Conservation (phyloP, 2,888 invertebrate genomes). For the Temnothorax unifasciatus region DNA sequence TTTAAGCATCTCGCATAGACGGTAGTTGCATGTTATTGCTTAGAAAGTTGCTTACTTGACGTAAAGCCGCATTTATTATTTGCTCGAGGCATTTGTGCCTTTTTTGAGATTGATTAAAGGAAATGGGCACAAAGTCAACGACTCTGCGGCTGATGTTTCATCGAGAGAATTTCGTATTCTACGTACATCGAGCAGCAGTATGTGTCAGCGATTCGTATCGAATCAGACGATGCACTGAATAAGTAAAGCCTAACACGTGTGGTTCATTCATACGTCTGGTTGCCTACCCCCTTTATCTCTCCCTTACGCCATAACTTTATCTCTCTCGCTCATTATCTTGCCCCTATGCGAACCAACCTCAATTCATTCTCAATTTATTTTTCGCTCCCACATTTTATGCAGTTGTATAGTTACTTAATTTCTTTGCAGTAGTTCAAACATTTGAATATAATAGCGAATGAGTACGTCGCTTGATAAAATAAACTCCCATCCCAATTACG, state of each 20-base stretch:
- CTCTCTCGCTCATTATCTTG: slow-evolving; percentile 67
- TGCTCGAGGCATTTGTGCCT: neutral
- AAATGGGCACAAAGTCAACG: slow-evolving; percentile 34
- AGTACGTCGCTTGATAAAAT: neutral
- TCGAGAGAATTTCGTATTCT: slow-evolving; percentile 52
- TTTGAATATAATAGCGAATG: neutral
- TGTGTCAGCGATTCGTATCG: slow-evolving; percentile 68
- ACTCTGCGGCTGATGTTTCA: slow-evolving; percentile 39
- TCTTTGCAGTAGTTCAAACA: neutral
- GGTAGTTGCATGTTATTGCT: slow-evolving; percentile 4
- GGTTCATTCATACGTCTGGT: slow-evolving; percentile 77
- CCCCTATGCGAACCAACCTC: slow-evolving; percentile 62
- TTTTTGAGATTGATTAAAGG: slow-evolving; percentile 22
- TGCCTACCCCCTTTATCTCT: slow-evolving; percentile 24
- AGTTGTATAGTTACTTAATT: neutral
- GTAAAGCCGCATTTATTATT: neutral
- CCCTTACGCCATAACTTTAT: slow-evolving; percentile 58
- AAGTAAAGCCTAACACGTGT: slow-evolving; percentile 75
- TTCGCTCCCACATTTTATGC: neutral
- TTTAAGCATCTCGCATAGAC: neutral
- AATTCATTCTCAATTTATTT: slow-evolving; percentile 48
- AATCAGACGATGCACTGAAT: slow-evolving; percentile 72
- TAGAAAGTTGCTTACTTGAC: slow-evolving; percentile 21
- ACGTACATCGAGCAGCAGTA: slow-evolving; percentile 33
- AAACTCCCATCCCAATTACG: neutral